Base-by-base conservation (phyloP, 2,113 vertebrate species). In the Tragelaphus strepsiceros region DNA sequence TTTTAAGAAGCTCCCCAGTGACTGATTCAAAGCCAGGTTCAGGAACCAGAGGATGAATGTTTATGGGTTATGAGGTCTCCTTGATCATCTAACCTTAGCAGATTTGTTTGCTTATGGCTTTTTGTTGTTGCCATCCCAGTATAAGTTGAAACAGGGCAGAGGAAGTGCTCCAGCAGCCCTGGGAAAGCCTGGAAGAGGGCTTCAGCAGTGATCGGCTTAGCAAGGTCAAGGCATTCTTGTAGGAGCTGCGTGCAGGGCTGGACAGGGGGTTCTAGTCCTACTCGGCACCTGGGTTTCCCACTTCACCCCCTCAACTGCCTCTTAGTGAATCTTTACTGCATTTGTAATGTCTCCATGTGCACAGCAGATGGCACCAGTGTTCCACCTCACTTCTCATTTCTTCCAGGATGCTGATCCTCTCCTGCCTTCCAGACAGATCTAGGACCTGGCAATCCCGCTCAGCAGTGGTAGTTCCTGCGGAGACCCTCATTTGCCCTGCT, bases 301-400 rank as follows among this genome's bases (percentile, higher is more conserved):
- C 11, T 4, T 78, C 39, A 28, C 26, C 46, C 3, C 2, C n/a
- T 7, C 26, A 24, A 1, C 7, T 7, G 12, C 39, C 15, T 58
- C 53, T 32, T 54, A 0, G 22, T 4, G 58, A 46, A 39, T 58
- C 32, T 64, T 62, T 24, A 15, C 81, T 61, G 43, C 43, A 51
- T 24, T 32, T 96, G 96, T 71, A 91, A 22, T 96, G 71, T 82
- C 19, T 7, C 78, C 53, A 1, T 28, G 6, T 35, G 8, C 64
- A 21, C 97, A 78, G 96, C 67, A 98, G 98, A 61, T 94, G 97
- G 98, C 78, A 19, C 86, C 74, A 22, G 24, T 56, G 51, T 49
- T 21, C 96, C 39, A n/a, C 46, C 67, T 95, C 78, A 92, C 58
- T 0, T 22, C 78, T 90, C 22, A 2, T 94, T 54, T 93, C 26